These are phyloP conservation scores for Salarias fasciatus DNA, from an alignment of 2,797 vertebrate species.

Conservation along the genomic window DNA sequence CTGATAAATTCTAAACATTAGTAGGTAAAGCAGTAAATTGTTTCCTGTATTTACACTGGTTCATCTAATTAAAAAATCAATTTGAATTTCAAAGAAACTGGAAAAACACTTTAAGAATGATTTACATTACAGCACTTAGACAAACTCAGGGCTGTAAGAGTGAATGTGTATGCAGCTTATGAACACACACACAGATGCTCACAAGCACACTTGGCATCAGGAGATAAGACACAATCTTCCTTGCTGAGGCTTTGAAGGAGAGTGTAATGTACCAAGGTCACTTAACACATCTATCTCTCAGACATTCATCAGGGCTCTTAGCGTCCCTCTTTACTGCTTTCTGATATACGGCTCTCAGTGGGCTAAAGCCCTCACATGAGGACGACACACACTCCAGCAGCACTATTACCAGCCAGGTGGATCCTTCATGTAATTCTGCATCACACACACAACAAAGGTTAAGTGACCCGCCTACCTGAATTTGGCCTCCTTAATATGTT, in stretches of 20 bases:
- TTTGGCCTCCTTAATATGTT: slow-evolving; percentile 17
- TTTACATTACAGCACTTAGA: not conserved
- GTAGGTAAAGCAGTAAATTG: too few relatives aligned
- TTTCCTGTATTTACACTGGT: too few relatives aligned
- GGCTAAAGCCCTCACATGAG: slow-evolving; percentile 55
- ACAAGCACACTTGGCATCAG: slow-evolving; percentile 26
- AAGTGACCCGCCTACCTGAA: slow-evolving; percentile 9
- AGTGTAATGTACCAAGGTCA: slow-evolving; percentile 78
- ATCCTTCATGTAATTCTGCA: slow-evolving; percentile 23
- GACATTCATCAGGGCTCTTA: slow-evolving; percentile 75
- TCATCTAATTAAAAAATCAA: too few relatives aligned
- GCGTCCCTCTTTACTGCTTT: slow-evolving; percentile 70
- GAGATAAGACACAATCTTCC: slow-evolving; percentile 62
- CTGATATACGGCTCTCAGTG: slow-evolving; percentile 71
- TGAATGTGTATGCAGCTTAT: not conserved
- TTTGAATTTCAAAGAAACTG: too few relatives aligned
- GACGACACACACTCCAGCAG: slow-evolving; percentile 59
- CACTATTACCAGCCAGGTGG: slow-evolving; percentile 35
- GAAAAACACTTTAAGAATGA: not conserved
- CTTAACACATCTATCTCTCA: slow-evolving; percentile 76
- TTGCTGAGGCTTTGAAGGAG: slow-evolving; percentile 67
- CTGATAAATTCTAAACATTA: too few relatives aligned
- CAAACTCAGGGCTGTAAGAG: not conserved
- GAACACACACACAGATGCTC: slow-evolving; percentile 20
- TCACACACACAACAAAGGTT: slow-evolving; percentile 23